Evolutionary conservation across 2,797 vertebrate species (phyloP).

Genomic region (Alcedo quadribrachys): DNA sequence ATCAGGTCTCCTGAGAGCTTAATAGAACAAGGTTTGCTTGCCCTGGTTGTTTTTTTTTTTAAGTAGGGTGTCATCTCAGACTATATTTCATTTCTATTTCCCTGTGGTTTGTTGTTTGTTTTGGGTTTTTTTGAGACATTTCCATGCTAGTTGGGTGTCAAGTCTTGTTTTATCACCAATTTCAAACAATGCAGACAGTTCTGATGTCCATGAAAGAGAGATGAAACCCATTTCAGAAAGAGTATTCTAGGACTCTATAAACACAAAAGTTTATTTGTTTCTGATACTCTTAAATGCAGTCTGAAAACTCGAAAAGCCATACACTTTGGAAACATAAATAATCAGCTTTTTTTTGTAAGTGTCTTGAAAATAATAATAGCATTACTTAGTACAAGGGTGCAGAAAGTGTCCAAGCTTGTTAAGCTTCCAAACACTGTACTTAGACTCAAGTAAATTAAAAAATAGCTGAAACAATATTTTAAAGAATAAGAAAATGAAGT

Average conservation of each 20-base stretch:
- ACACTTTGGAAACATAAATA: background rate
- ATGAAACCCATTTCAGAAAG: background rate
- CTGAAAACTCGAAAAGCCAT: background rate
- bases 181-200: background rate
- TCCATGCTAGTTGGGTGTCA: background rate
- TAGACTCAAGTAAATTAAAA: slow-evolving; percentile 37
- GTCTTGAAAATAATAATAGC: slow-evolving; percentile 6
- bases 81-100: background rate
- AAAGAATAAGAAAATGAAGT: background rate
- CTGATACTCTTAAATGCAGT: background rate
- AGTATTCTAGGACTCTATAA: background rate
- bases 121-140: background rate
- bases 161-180: background rate
- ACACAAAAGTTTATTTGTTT: background rate
- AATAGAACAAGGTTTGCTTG: background rate
- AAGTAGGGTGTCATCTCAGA: background rate
- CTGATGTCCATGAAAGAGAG: background rate
- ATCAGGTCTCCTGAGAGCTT: slow-evolving; percentile 21
- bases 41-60: background rate
- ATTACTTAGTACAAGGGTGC: background rate
- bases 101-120: background rate
- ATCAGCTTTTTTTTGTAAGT: background rate
- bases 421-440: slow-evolving; percentile 10
- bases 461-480: slow-evolving; percentile 12
- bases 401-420: slow-evolving; percentile 14